Evolutionary conservation across 2,888 invertebrate species (phyloP).

Genomic region (Ecdyonurus torrentis): DNA sequence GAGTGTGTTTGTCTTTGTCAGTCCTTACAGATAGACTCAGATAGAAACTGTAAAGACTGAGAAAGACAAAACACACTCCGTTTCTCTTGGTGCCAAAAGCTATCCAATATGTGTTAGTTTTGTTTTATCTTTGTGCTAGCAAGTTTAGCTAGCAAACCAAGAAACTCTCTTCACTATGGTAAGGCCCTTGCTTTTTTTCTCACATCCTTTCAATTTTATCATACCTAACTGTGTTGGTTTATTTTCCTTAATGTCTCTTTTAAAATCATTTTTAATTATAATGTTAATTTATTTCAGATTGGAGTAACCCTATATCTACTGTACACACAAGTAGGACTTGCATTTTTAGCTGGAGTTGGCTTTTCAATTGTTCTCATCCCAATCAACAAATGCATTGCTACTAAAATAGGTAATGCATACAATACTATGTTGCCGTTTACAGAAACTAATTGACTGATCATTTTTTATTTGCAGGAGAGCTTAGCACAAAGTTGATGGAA

Average conservation of each 20-base stretch:
- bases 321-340: slow-evolving; percentile 73
- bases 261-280: too few relatives aligned
- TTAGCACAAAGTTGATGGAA: slow-evolving; percentile 76
- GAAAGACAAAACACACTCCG: too few relatives aligned
- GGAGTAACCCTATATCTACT: slow-evolving; percentile 65
- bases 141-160: not conserved
- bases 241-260: too few relatives aligned
- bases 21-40: too few relatives aligned
- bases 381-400: slow-evolving; percentile 76
- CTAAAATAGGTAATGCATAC: slow-evolving; percentile 52
- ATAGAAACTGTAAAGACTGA: too few relatives aligned
- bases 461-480: slow-evolving; percentile 19
- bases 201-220: not conserved
- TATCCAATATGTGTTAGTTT: too few relatives aligned
- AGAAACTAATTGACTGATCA: not conserved
- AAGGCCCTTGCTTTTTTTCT: too few relatives aligned
- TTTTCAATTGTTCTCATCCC: slow-evolving; percentile 83
- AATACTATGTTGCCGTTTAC: not conserved
- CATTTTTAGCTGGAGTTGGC: slow-evolving; percentile 77
- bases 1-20: too few relatives aligned
- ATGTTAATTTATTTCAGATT: slow-evolving; percentile 41
- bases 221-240: too few relatives aligned
- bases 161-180: too few relatives aligned
- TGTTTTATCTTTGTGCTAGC: not conserved
- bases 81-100: too few relatives aligned